Evolutionary conservation across 2,888 invertebrate genomes (phyloP).

Genomic region (Machimus atricapillus): DNA sequence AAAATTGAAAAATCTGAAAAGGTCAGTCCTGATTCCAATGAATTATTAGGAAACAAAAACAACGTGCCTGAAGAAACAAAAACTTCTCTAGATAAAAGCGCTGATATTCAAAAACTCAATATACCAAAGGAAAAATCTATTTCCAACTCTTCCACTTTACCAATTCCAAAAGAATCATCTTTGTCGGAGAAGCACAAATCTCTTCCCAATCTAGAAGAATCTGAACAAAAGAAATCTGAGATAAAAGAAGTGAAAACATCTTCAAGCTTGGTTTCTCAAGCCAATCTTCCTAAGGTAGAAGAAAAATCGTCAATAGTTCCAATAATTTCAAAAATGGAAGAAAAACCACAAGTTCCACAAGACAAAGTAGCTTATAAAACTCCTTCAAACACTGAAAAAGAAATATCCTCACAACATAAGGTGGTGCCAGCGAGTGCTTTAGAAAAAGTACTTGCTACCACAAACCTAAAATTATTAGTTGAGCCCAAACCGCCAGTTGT

Average conservation of each 20-base stretch:
- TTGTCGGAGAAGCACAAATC: not conserved
- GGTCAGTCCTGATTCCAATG: not conserved
- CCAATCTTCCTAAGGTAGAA: not conserved
- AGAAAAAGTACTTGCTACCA: slow-evolving; percentile 26
- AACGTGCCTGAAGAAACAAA: not conserved
- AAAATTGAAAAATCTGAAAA: not conserved
- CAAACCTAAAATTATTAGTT: not conserved
- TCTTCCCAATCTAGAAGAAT: not conserved
- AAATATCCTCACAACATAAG: not conserved
- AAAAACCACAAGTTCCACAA: not conserved
- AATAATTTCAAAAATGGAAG: not conserved
- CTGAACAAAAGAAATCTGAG: not conserved
- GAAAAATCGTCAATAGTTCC: not conserved
- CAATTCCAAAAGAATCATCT: not conserved
- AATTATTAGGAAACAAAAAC: not conserved
- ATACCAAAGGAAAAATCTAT: not conserved
- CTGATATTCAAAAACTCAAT: not conserved
- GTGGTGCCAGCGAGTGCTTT: not conserved
- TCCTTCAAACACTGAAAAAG: not conserved
- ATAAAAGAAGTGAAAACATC: not conserved
- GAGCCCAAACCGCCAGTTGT: not conserved
- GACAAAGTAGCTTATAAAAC: not conserved
- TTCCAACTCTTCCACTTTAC: not conserved
- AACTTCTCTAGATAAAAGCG: not conserved
- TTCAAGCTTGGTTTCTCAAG: not conserved